Conservation (phyloP, 1,140 invertebrate species). For the Helicoverpa armigera region DNA sequence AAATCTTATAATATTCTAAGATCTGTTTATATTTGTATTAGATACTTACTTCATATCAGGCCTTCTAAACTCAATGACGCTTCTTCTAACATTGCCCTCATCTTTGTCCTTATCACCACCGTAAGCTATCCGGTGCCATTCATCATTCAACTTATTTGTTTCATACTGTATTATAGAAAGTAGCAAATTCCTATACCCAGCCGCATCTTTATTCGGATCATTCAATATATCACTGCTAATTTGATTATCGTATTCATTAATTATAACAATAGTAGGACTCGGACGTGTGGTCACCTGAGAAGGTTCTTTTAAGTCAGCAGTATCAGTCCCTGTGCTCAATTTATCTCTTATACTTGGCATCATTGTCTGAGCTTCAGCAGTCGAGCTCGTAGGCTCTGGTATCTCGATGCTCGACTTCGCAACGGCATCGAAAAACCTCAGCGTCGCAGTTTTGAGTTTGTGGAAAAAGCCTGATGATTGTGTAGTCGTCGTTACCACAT, state of each 20-base stretch:
- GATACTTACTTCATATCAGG: not conserved
- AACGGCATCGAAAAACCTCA: not conserved
- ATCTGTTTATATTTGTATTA: not conserved
- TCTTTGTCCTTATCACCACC: not conserved
- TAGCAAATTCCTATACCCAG: constrained; percentile 53
- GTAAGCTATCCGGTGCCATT: constrained; percentile 54
- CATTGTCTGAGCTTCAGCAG: too few relatives aligned
- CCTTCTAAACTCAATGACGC: too few relatives aligned
- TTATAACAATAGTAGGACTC: constrained; percentile 50
- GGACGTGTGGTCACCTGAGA: not conserved
- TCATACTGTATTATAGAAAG: constrained; percentile 67
- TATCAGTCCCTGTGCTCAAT: not conserved
- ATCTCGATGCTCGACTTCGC: not conserved
- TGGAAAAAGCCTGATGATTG: not conserved
- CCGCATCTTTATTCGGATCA: constrained; percentile 20
- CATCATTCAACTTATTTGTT: constrained; percentile 61
- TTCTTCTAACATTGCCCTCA: not conserved
- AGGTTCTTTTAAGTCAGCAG: not conserved
- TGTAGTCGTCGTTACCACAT: too few relatives aligned
- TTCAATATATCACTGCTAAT: not conserved
- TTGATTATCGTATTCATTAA: constrained; percentile 48
- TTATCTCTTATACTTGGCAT: not conserved
- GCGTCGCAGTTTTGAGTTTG: not conserved
- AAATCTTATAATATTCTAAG: too few relatives aligned
- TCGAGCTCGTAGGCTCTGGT: not conserved